These are phyloP conservation scores for Euzophera pinguis DNA, from an alignment of 2,888 invertebrate species.

Conservation along the genomic window DNA sequence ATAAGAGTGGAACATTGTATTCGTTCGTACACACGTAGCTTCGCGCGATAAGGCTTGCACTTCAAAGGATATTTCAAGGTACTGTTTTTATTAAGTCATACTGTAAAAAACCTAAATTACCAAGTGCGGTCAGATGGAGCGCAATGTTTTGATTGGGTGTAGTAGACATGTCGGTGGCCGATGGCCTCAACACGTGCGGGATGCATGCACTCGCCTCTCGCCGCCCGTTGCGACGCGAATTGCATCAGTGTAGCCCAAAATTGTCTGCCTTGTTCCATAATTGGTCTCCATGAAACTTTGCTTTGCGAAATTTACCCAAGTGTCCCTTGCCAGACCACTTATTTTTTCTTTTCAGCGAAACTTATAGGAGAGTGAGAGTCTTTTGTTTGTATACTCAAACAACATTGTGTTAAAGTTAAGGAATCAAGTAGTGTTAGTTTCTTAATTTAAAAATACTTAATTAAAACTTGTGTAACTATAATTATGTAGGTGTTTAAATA, in stretches of 20 bases:
- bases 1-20: conserved; percentile 30
- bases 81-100: conserved; percentile 27
- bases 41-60: conserved; percentile 33
- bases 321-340: not conserved
- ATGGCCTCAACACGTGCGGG: conserved; percentile 42
- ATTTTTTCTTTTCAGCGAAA: not conserved
- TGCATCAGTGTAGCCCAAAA: conserved; percentile 44
- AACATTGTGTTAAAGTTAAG: not conserved
- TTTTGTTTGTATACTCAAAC: not conserved
- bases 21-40: conserved; percentile 31
- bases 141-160: conserved; percentile 28
- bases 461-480: too few species aligned
- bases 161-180: conserved; percentile 34
- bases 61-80: conserved; percentile 41
- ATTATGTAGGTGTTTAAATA: too few species aligned
- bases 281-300: conserved; percentile 19
- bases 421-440: not conserved
- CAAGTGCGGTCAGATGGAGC: conserved; percentile 22
- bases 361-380: not conserved
- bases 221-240: conserved; percentile 47
- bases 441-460: too few species aligned
- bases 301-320: conserved; percentile 39
- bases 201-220: conserved; percentile 38
- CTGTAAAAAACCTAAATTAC: not conserved
- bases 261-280: conserved; percentile 23